Percentiles rank a stretch among this genome's conserved stretches.
Conservation (phyloP, 2,888 invertebrate species). For the Sinhomidia bicolor region DNA sequence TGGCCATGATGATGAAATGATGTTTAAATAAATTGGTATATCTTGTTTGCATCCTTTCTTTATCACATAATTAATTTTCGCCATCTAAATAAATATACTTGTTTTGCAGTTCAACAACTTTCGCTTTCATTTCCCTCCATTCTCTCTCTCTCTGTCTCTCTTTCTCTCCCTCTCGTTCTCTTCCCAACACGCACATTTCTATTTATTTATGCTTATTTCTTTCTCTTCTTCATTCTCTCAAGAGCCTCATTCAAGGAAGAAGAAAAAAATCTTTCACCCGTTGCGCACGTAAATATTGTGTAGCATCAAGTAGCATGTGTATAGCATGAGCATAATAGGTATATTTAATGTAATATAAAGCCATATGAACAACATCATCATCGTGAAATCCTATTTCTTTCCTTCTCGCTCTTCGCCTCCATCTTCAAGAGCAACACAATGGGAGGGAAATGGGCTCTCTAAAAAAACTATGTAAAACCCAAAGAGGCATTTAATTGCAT, state of each 20-base stretch:
- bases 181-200: too few species aligned
- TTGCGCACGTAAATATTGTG: neutral
- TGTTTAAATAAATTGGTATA: neutral
- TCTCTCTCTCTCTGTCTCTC: neutral
- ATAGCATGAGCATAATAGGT: too few species aligned
- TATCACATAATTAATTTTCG: constrained; percentile 40
- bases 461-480: constrained; percentile 2
- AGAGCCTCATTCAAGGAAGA: constrained; percentile 8
- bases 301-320: too few species aligned
- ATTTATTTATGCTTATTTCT: neutral
- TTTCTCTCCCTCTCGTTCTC: too few species aligned
- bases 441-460: neutral
- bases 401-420: neutral
- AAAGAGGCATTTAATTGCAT: constrained; percentile 14
- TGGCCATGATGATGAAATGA: neutral
- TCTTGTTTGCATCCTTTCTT: constrained; percentile 35
- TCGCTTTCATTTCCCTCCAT: neutral
- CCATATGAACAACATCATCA: neutral
- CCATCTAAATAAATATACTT: neutral
- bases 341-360: neutral
- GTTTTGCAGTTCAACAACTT: neutral
- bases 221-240: neutral
- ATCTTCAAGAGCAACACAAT: neutral
- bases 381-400: neutral
- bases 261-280: neutral